Conservation (phyloP, 53 echinoderm and acorn worm species). For the Henricia sp. region DNA sequence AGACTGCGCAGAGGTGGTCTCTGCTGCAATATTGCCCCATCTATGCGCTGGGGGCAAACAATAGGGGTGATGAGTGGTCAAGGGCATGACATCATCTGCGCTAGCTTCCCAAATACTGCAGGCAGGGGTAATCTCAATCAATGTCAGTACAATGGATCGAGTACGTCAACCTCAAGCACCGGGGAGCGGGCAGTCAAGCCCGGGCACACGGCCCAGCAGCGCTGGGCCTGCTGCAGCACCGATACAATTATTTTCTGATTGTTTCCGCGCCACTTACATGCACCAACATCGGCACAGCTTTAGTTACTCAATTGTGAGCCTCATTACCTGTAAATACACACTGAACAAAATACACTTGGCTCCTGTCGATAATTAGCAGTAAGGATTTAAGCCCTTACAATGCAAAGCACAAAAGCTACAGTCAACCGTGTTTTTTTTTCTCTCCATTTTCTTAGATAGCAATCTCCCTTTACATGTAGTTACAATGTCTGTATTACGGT, state of each 20-base stretch:
- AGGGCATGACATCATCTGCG: conserved; percentile 63
- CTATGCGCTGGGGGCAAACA: conserved; percentile 44
- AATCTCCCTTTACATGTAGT: not conserved
- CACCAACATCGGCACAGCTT: conserved; percentile 42
- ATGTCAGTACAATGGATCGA: conserved; percentile 60
- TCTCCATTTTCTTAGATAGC: conserved; percentile 9
- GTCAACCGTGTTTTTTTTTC: not conserved
- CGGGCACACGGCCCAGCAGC: not conserved
- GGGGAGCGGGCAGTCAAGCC: not conserved
- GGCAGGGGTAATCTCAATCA: conserved; percentile 55
- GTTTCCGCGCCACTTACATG: conserved; percentile 64
- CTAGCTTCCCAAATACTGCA: conserved; percentile 23
- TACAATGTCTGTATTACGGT: too few species aligned
- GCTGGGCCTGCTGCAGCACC: conserved; percentile 6
- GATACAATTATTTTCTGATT: conserved; percentile 68
- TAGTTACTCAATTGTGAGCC: conserved; percentile 13
- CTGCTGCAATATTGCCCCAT: conserved; percentile 45
- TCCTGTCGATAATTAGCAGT: conserved; percentile 30
- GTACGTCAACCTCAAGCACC: conserved; percentile 42
- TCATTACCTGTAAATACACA: conserved; percentile 56
- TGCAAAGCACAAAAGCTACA: not conserved
- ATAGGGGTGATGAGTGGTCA: conserved; percentile 63
- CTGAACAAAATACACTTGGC: conserved; percentile 54
- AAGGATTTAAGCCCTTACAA: not conserved
- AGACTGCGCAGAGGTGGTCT: conserved; percentile 31